phyloP scores from a whole-genome alignment of 1,140 invertebrate species.

The Helicoverpa armigera region DNA sequence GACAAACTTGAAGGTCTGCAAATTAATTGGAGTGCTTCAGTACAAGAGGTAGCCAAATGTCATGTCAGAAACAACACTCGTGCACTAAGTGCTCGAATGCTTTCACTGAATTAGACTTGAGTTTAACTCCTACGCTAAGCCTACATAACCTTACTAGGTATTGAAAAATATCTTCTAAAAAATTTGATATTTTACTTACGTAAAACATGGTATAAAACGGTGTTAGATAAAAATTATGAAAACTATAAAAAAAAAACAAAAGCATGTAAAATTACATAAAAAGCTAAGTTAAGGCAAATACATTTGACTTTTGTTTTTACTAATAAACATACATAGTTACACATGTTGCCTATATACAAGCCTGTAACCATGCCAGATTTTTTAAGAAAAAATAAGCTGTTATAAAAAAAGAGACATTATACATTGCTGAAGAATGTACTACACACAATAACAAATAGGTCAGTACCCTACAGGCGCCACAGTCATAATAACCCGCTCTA shows the following conservation, averaged over 20 bases:
- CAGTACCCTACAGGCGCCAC: background rate
- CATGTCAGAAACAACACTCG: conserved; percentile 28
- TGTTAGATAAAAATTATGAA: too few species aligned
- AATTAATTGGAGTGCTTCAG: conserved; percentile 6
- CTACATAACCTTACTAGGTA: too few species aligned
- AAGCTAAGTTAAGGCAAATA: too few species aligned
- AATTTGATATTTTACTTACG: too few species aligned
- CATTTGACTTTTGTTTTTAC: too few species aligned
- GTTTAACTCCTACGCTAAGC: background rate
- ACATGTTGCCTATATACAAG: too few species aligned
- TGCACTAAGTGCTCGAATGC: conserved; percentile 9
- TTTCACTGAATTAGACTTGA: background rate
- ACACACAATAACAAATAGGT: background rate
- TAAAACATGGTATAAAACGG: too few species aligned
- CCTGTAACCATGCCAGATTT: too few species aligned
- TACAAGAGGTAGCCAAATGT: conserved; percentile 6
- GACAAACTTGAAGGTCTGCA: background rate
- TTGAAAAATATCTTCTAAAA: too few species aligned
- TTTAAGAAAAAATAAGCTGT: too few species aligned
- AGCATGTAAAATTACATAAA: too few species aligned
- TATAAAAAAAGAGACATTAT: background rate
- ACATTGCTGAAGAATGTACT: background rate
- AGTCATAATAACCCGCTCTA: conserved; percentile 22
- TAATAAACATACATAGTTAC: background rate
- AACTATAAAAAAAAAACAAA: too few species aligned